Base-by-base conservation (phyloP, 2,888 invertebrate species). In the Tuberolachnus salignus region DNA sequence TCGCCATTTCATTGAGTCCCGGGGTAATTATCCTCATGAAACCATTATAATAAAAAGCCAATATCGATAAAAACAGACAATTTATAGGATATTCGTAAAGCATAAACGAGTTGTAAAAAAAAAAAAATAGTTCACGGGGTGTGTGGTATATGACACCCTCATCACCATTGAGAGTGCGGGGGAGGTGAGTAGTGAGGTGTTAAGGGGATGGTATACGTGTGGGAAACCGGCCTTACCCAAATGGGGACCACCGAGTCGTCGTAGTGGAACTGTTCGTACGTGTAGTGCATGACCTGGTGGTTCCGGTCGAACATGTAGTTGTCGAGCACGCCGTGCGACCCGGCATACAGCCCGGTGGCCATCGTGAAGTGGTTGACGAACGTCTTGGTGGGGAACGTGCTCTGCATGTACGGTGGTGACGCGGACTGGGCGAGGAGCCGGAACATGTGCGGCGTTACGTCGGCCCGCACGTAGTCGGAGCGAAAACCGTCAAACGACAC, bases 311-410 rank as follows among this genome's bases (percentile, higher is more conserved):
- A 91, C 83, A 89, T 87, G 44, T 84, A 83, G 84, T 90, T 92
- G 13, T 88, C 91, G 3, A 91, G 85, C 49, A 92, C 89, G 0
- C 92, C 92, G 85, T 92, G 92, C 19, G 86, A 87, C 84, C 91
- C 91, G 0, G 90, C 87, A 83, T 89, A 91, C 70, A 91, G 84
- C 11, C 92, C 92, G 44, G 91, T 93, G 0, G 89, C 90, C 75
- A 92, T 90, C 0, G 91, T 88, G 83, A 90, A 90, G 85, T 92
- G 92, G 86, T 92, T 92, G 0, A 92, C 91, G 83, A 91, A 91
- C 1, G 92, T 93, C 85, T 91, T 91, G 0, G 92, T 92, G 0
- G 89, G 88, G 84, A 91, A 91, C 57, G 89, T 88, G 83, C 89
- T 90, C 64, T 86, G 85, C 86, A 91, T 87, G 83, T 88, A 88